Evolutionary conservation across 2,113 vertebrate species (phyloP).

Genomic region (Morone chrysops): DNA sequence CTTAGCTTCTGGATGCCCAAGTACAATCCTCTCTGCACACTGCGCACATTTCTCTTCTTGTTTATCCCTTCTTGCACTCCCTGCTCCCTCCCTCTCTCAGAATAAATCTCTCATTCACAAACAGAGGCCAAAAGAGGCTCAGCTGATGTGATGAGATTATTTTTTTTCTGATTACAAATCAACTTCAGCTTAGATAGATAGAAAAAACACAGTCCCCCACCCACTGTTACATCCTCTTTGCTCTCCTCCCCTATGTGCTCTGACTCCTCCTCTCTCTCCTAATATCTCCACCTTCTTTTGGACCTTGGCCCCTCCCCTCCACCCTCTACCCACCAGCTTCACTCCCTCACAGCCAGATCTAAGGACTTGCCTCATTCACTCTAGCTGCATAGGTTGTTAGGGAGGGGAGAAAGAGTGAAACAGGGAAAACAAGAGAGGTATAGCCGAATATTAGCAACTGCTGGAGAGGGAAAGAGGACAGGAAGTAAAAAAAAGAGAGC

Average conservation of each 20-base stretch:
- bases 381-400: constrained; percentile 73
- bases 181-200: constrained; percentile 73
- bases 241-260: constrained; percentile 36
- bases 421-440: constrained; percentile 16
- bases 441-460: constrained; percentile 8
- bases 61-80: constrained; percentile 56
- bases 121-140: constrained; percentile 85
- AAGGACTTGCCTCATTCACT: constrained; percentile 69
- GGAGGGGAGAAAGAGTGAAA: constrained; percentile 23
- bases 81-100: constrained; percentile 19
- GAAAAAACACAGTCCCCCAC: constrained; percentile 33
- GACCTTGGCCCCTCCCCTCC: constrained; percentile 36
- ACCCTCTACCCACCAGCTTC: constrained; percentile 37
- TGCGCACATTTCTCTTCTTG: constrained; percentile 4
- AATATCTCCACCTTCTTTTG: constrained; percentile 52
- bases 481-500: constrained; percentile 1
- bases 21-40: not conserved
- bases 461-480: constrained; percentile 27
- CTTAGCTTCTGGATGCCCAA: constrained; percentile 31
- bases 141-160: constrained; percentile 82
- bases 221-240: constrained; percentile 26
- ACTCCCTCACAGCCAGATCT: constrained; percentile 61
- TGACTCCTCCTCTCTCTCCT: constrained; percentile 40
- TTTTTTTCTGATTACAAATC: constrained; percentile 83
- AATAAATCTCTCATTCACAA: constrained; percentile 84